These are phyloP conservation scores for Sceliomorpha sp. DNA, from an alignment of 2,888 invertebrate species.

Conservation along the genomic window DNA sequence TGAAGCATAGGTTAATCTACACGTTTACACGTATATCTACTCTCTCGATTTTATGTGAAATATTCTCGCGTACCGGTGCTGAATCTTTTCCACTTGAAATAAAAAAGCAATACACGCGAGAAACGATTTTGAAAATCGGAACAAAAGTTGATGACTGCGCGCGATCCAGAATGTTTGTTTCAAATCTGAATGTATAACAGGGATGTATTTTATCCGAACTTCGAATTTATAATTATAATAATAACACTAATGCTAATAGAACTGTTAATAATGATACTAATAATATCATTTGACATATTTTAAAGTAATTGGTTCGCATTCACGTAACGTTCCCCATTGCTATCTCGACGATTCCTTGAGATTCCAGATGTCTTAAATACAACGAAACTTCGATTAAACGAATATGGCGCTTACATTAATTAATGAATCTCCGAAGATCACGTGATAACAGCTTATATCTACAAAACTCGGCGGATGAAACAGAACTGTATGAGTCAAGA, in stretches of 20 bases:
- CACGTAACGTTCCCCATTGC: too few species aligned
- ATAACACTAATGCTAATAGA: too few species aligned
- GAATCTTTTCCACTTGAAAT: conserved; percentile 53
- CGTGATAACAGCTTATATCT: too few species aligned
- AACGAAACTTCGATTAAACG: too few species aligned
- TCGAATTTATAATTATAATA: conserved; percentile 39
- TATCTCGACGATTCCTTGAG: too few species aligned
- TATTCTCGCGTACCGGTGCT: conserved; percentile 43
- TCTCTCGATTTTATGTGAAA: conserved; percentile 48
- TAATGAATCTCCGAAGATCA: too few species aligned
- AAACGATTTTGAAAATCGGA: conserved; percentile 34
- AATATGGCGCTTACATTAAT: too few species aligned
- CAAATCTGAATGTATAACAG: conserved; percentile 50
- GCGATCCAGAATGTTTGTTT: conserved; percentile 39
- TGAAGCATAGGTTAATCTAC: conserved; percentile 37
- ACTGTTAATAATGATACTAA: conserved; percentile 29
- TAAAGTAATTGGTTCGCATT: too few species aligned
- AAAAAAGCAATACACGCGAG: conserved; percentile 22
- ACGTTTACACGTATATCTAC: conserved; percentile 49
- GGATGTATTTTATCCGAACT: conserved; percentile 40
- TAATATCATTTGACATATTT: conserved; percentile 36
- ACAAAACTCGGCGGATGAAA: too few species aligned
- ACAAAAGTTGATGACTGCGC: conserved; percentile 25
- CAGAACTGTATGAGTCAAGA: too few species aligned
- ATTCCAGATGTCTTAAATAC: too few species aligned